Conservation (phyloP, 2,888 invertebrate genomes). For the Oscheius sp. region DNA sequence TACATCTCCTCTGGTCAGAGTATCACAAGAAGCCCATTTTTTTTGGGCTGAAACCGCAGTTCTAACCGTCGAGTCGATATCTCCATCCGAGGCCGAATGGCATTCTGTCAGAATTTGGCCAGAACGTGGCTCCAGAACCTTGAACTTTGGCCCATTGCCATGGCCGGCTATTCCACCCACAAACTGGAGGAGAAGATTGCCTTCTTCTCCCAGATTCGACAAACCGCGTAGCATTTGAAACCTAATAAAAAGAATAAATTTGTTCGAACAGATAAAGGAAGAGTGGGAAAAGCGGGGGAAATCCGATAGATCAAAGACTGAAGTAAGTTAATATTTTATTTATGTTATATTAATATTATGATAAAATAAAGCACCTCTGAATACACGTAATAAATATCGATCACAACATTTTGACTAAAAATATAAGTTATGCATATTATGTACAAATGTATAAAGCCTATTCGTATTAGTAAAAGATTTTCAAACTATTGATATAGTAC, state of each 20-base stretch:
- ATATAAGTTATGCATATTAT: not conserved
- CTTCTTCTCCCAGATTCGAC: conserved; percentile 12
- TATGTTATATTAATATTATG: too few relatives aligned
- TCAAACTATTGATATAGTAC: conserved; percentile 1
- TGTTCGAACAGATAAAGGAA: not conserved
- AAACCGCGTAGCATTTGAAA: not conserved
- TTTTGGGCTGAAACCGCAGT: conserved; percentile 42
- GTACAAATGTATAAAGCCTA: not conserved
- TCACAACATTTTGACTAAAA: not conserved
- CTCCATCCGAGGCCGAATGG: conserved; percentile 39
- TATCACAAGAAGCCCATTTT: conserved; percentile 44
- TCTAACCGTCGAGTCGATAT: conserved; percentile 47
- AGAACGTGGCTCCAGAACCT: conserved; percentile 65
- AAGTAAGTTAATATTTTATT: not conserved
- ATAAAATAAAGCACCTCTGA: conserved; percentile 13
- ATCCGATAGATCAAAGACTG: not conserved
- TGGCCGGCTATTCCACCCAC: conserved; percentile 56
- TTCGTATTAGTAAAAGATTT: not conserved
- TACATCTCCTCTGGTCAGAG: conserved; percentile 59
- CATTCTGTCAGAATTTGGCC: conserved; percentile 55
- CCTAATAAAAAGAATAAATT: not conserved
- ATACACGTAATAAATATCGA: not conserved
- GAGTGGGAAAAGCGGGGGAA: not conserved
- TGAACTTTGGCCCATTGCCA: conserved; percentile 47
- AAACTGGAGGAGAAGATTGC: conserved; percentile 48